Evolutionary conservation across 1,140 invertebrate genomes (phyloP), one percentile per base, ranked within the genome.

Genomic region (Macrobrachium rosenbergii): DNA sequence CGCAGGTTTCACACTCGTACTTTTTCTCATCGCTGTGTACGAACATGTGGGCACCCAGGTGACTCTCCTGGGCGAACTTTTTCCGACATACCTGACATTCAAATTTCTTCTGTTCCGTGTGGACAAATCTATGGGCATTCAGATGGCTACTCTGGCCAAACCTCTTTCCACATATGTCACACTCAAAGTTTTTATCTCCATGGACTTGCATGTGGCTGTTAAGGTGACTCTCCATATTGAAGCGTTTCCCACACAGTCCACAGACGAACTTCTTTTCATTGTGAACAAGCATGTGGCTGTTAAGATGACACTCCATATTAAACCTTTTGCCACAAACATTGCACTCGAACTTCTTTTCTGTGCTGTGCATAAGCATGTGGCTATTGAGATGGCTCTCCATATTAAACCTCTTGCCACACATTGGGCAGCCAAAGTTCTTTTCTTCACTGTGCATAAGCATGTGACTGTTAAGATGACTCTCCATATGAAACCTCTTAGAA

Each of bases 121-220:
- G 83, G 23, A 85, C 72, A 69, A 85, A 85, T 14, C 83, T 43
- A n/a, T 85, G 83, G n/a, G 75, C 78, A 58, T 85, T 90, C 45
- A 90, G 69, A 69, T 90, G 88, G 64, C 62, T 67, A 23, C 80
- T 82, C 82, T 82, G 81, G 60, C 82, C 73, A 45, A 78, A 85
- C 17, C 83, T 75, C 43, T 85, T 85, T 2, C 83, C 83, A 85
- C 91, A 91, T 6, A 88, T 45, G 59, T 90, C 88, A 75, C 91
- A 91, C 23, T 87, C 88, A 52, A 82, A 85, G 21, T 77, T 85
- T 14, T 85, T 85, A 67, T 85, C 83, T 59, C 83, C 73, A 91
- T 98, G 97, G 72, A 98, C 98, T 81, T 96, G 93, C 90, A 96
- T 96, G 92, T 98, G 97, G 43, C 97, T 93, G 0, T 97, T 98